Conservation (phyloP, 2,888 invertebrate genomes). For the Drosophila cyrtoloma region DNA sequence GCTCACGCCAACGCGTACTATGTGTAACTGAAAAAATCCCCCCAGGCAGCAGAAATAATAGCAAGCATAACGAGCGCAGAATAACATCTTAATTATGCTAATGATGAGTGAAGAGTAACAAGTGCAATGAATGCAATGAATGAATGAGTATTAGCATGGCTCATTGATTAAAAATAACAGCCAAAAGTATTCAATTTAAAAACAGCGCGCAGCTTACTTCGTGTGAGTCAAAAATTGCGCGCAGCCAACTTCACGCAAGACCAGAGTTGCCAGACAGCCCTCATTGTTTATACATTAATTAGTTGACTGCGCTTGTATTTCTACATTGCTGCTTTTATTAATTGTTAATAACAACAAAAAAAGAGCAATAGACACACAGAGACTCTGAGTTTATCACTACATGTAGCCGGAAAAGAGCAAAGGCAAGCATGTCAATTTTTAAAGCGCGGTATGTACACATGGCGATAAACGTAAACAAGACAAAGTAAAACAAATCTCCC, state of each 20-base stretch:
- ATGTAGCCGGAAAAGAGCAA: constrained; percentile 38
- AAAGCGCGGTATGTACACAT: constrained; percentile 82
- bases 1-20: constrained; percentile 57
- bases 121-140: constrained; percentile 25
- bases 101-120: constrained; percentile 13
- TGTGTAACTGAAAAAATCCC: constrained; percentile 42
- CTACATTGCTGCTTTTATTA: constrained; percentile 25
- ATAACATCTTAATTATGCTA: constrained; percentile 37
- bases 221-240: constrained; percentile 17
- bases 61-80: constrained; percentile 34
- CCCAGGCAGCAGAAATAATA: constrained; percentile 36
- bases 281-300: constrained; percentile 21
- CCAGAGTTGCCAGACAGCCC: constrained; percentile 32
- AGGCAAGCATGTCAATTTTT: constrained; percentile 82
- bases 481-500: constrained; percentile 70
- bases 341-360: constrained; percentile 43
- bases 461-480: constrained; percentile 12
- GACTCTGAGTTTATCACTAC: constrained; percentile 17
- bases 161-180: constrained; percentile 33
- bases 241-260: constrained; percentile 34
- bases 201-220: constrained; percentile 29
- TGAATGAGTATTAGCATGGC: constrained; percentile 14
- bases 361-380: constrained; percentile 24
- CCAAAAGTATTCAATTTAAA: constrained; percentile 12
- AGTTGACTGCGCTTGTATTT: constrained; percentile 54